Conservation (phyloP, 2,888 invertebrate species). For the Rhyacophila evoluta region DNA sequence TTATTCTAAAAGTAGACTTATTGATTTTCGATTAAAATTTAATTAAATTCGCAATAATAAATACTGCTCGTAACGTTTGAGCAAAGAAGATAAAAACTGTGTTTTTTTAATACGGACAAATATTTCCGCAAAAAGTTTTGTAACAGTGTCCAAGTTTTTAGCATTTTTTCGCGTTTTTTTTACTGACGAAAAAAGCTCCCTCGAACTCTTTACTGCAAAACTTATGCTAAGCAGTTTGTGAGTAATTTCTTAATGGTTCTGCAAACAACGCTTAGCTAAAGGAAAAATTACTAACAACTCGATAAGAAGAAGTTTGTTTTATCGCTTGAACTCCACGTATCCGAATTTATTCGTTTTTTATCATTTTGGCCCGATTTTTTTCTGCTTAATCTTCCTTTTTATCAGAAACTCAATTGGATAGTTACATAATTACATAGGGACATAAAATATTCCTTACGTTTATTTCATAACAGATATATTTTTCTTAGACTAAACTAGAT, state of each 20-base stretch:
- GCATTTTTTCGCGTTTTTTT: conserved; percentile 17
- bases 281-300: background rate
- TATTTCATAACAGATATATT: too few species aligned
- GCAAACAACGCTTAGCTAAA: conserved; percentile 27
- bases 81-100: background rate
- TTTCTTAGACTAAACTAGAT: too few species aligned
- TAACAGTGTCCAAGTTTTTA: conserved; percentile 11
- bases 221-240: conserved; percentile 31
- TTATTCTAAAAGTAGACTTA: background rate
- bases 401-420: too few species aligned
- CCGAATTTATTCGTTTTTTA: background rate
- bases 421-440: too few species aligned
- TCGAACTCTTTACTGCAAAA: conserved; percentile 26
- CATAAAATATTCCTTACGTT: too few species aligned
- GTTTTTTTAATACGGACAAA: background rate
- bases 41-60: background rate
- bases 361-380: too few species aligned
- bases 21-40: background rate
- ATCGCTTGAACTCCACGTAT: background rate
- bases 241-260: conserved; percentile 33
- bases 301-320: conserved; percentile 22
- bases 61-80: background rate
- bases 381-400: too few species aligned
- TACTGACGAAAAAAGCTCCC: background rate
- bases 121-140: background rate